phyloP scores from a whole-genome alignment of 2,797 vertebrate genomes.

The Pseudomugil gertrudae region DNA sequence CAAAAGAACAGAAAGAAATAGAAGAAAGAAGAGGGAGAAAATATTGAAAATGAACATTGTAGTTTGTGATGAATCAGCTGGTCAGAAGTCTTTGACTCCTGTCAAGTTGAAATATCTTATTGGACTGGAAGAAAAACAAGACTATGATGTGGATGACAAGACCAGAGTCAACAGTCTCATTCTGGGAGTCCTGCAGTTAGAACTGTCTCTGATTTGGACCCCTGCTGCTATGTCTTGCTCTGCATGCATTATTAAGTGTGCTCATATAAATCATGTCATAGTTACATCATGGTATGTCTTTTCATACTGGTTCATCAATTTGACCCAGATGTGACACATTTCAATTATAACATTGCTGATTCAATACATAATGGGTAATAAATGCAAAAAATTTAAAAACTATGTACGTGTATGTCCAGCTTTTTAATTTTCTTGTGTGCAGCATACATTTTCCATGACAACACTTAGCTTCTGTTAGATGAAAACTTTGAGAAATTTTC shows the following conservation, averaged over 20 bases:
- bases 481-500: neutral
- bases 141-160: conserved; percentile 40
- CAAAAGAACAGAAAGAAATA: conserved; percentile 22
- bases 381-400: neutral
- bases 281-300: neutral
- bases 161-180: conserved; percentile 40
- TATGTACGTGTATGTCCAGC: too few species aligned
- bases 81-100: conserved; percentile 38
- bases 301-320: conserved; percentile 1
- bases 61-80: conserved; percentile 34
- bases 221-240: conserved; percentile 2
- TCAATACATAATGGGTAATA: neutral
- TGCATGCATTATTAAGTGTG: conserved; percentile 22
- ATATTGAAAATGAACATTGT: conserved; percentile 32
- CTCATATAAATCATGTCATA: conserved; percentile 9
- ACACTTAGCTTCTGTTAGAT: too few species aligned
- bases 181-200: conserved; percentile 32
- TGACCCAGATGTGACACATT: conserved; percentile 13
- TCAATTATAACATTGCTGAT: neutral
- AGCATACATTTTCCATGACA: too few species aligned
- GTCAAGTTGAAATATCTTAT: conserved; percentile 41
- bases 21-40: conserved; percentile 17
- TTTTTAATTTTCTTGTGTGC: too few species aligned
- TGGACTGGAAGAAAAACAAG: conserved; percentile 18
- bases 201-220: conserved; percentile 4